Evolutionary conservation across 1,140 invertebrate genomes (phyloP).

Genomic region (Drosophila biarmipes): DNA sequence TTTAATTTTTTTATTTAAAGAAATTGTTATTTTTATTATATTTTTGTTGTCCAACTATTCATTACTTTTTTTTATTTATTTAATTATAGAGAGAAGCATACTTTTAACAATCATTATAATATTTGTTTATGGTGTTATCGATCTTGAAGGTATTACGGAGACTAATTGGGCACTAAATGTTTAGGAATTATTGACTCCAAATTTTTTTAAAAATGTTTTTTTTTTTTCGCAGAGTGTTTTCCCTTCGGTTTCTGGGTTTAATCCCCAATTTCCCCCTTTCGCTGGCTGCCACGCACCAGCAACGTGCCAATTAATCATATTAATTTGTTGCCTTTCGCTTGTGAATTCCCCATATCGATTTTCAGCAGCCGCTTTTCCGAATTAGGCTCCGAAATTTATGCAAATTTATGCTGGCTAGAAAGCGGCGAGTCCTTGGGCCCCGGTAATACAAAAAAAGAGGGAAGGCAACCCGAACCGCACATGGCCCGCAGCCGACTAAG

Average conservation of each 20-base stretch:
- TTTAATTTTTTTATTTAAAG: too few relatives aligned
- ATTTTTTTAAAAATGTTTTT: neutral
- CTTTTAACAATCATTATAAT: too few relatives aligned
- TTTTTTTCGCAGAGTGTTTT: neutral
- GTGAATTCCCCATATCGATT: slow-evolving; percentile 63
- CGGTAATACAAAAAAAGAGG: neutral
- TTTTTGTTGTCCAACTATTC: too few relatives aligned
- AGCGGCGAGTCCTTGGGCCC: slow-evolving; percentile 1
- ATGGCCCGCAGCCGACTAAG: slow-evolving; percentile 32
- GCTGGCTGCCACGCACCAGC: slow-evolving; percentile 32
- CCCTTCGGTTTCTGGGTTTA: neutral
- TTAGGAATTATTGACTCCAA: too few relatives aligned
- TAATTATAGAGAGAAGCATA: too few relatives aligned
- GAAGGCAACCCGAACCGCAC: neutral
- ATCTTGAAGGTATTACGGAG: too few relatives aligned
- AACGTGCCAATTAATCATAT: slow-evolving; percentile 77
- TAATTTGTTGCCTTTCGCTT: slow-evolving; percentile 63
- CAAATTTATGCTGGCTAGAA: slow-evolving; percentile 67
- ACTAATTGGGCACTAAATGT: too few relatives aligned
- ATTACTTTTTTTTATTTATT: too few relatives aligned
- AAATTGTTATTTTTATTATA: too few relatives aligned
- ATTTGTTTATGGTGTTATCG: too few relatives aligned
- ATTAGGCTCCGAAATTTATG: slow-evolving; percentile 52
- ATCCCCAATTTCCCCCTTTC: neutral
- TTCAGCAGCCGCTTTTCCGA: slow-evolving; percentile 25